These are phyloP conservation scores for Andrena camellia DNA, from an alignment of 2,888 invertebrate species.

Conservation along the genomic window DNA sequence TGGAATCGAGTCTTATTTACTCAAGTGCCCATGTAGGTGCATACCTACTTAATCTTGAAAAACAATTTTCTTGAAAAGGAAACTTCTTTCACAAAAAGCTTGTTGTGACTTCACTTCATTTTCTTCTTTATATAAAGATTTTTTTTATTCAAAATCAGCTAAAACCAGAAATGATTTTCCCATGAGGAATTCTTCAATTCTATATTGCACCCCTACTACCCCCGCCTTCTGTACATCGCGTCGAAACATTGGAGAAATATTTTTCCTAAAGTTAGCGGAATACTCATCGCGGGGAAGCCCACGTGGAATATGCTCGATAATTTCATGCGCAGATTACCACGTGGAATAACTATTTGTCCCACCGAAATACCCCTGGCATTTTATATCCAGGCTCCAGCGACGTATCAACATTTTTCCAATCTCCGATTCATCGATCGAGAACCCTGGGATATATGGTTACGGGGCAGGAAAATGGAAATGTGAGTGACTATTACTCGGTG, in stretches of 20 bases:
- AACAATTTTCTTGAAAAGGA: too few relatives aligned
- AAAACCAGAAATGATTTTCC: too few relatives aligned
- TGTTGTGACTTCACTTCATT: background rate
- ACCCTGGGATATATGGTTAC: background rate
- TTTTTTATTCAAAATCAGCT: background rate
- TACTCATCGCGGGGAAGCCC: background rate
- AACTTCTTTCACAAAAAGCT: too few relatives aligned
- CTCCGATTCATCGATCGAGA: slow-evolving; percentile 17
- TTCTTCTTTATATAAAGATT: background rate
- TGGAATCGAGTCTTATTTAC: too few relatives aligned
- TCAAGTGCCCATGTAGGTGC: too few relatives aligned
- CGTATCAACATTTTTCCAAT: slow-evolving; percentile 4
- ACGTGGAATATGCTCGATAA: background rate
- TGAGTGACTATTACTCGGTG: background rate
- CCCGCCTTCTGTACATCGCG: background rate
- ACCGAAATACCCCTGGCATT: background rate
- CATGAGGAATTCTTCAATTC: background rate
- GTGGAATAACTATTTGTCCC: background rate
- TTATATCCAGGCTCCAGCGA: background rate
- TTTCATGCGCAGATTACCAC: background rate
- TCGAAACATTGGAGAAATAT: background rate
- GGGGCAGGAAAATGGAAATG: slow-evolving; percentile 11
- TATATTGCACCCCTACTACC: background rate
- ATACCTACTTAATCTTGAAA: too few relatives aligned
- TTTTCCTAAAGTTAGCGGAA: background rate